phyloP scores from a whole-genome alignment of 2,888 invertebrate genomes.

The Drosophila demipolita region DNA sequence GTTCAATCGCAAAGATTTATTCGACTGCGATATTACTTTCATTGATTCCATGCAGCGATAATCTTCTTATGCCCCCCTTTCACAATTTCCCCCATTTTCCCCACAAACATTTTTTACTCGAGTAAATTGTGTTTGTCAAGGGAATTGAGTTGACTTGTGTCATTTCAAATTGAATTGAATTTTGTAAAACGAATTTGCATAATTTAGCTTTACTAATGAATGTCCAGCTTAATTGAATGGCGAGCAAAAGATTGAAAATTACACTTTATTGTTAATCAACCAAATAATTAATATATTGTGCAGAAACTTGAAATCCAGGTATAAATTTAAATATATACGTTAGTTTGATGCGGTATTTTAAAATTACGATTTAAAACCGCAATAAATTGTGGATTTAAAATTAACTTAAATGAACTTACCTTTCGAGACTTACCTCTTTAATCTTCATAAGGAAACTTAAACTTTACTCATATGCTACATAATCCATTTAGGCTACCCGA shows the following conservation, averaged over 20 bases:
- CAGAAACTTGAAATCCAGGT: background rate
- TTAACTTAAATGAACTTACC: no score
- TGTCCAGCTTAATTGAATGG: constrained; percentile 15
- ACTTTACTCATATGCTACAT: background rate
- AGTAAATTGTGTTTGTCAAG: constrained; percentile 16
- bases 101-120: constrained; percentile 35
- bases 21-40: constrained; percentile 40
- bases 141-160: background rate
- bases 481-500: background rate
- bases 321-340: background rate
- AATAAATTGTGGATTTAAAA: background rate
- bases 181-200: constrained; percentile 25
- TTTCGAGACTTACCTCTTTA: no score
- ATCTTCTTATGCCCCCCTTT: constrained; percentile 37
- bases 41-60: constrained; percentile 56
- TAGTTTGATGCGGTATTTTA: background rate
- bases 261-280: background rate
- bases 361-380: background rate
- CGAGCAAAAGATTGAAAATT: background rate
- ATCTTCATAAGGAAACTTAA: background rate
- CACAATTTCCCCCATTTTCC: background rate
- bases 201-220: constrained; percentile 24
- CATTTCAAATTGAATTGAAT: constrained; percentile 11
- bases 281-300: background rate
- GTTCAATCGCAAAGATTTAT: constrained; percentile 51